A percentile compares a stretch with the other conserved stretches of the same genome.
Conservation (phyloP, 2,797 vertebrate genomes). For the Thamnophis elegans region DNA sequence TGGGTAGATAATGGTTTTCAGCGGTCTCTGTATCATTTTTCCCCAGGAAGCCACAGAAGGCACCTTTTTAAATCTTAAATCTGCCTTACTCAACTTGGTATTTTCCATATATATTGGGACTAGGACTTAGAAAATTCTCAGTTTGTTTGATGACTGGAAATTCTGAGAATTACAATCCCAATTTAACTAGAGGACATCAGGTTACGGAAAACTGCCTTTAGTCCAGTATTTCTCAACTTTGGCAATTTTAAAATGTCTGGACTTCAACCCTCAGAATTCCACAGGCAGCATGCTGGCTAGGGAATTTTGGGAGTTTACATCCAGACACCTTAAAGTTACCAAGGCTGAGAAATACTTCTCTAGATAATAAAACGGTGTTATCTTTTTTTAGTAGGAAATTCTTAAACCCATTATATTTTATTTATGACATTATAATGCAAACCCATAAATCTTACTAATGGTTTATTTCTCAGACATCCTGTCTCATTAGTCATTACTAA, state of each 20-base stretch:
- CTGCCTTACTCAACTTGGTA: background rate
- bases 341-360: background rate
- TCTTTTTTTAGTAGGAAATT: conserved; percentile 35
- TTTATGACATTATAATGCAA: conserved; percentile 50
- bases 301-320: background rate
- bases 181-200: background rate
- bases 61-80: background rate
- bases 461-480: background rate
- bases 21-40: background rate
- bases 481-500: background rate
- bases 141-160: background rate
- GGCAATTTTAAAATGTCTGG: background rate
- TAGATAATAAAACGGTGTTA: conserved; percentile 13
- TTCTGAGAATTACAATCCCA: background rate
- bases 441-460: conserved; percentile 49
- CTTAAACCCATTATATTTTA: conserved; percentile 44
- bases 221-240: background rate
- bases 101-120: background rate
- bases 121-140: background rate
- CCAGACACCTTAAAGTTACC: background rate
- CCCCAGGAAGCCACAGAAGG: background rate
- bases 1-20: background rate
- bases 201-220: background rate
- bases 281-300: background rate
- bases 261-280: background rate